A percentile compares a stretch with the other conserved stretches of the same genome.
phyloP scores from a whole-genome alignment of 2,888 invertebrate species.

The Drosophila neonasuta region DNA sequence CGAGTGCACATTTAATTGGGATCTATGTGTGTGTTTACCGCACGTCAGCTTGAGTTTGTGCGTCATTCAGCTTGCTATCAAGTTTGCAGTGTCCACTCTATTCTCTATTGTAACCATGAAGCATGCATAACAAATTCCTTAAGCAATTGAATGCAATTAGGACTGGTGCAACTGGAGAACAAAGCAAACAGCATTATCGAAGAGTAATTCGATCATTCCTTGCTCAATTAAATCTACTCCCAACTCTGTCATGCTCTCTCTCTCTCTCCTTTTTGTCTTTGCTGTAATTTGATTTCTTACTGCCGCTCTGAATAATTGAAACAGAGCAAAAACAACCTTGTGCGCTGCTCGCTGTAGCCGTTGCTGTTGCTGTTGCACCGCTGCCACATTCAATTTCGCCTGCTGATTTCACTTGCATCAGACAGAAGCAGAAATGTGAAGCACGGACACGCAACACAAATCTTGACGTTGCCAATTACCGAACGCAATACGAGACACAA shows the following conservation, averaged over 20 bases:
- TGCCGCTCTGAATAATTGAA: background rate
- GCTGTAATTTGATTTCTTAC: background rate
- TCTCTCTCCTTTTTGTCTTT: background rate
- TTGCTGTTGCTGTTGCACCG: background rate
- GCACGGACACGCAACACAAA: background rate
- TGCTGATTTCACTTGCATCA: background rate
- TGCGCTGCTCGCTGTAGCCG: background rate
- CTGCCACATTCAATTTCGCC: slow-evolving; percentile 1
- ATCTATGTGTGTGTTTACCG: background rate
- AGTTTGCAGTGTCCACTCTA: background rate
- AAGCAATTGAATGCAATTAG: slow-evolving; percentile 1
- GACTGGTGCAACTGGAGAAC: slow-evolving; percentile 1
- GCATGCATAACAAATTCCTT: background rate
- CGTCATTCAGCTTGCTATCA: slow-evolving; percentile 5
- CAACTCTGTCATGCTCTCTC: background rate
- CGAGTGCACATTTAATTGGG: slow-evolving; percentile 9
- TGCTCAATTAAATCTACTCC: slow-evolving; percentile 10
- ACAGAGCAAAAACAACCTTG: background rate
- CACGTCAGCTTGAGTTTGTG: slow-evolving; percentile 1
- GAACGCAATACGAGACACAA: slow-evolving; percentile 7
- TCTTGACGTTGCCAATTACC: slow-evolving; percentile 23
- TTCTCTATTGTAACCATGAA: background rate
- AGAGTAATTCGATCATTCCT: slow-evolving; percentile 6
- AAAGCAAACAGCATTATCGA: slow-evolving; percentile 8
- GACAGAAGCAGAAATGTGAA: background rate